These are phyloP conservation scores for Plumapathes pennacea DNA, from an alignment of 92 coral and sea anemone species.

Conservation along the genomic window DNA sequence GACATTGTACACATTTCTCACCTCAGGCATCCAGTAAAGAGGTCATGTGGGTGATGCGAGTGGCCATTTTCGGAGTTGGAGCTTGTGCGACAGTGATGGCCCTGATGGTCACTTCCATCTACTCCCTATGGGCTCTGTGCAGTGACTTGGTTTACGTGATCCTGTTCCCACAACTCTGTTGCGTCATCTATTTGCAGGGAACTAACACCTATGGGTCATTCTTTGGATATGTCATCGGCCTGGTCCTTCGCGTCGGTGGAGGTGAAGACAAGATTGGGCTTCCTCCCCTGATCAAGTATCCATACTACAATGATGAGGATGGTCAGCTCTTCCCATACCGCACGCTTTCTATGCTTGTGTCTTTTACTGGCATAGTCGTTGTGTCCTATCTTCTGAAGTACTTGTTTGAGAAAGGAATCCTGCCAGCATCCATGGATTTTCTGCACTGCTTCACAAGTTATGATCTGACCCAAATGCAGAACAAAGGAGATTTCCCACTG, in stretches of 20 bases:
- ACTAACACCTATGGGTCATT: constrained; percentile 88
- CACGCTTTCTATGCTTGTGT: constrained; percentile 79
- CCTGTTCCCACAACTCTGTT: constrained; percentile 89
- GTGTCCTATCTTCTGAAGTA: constrained; percentile 65
- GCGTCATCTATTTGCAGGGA: constrained; percentile 70
- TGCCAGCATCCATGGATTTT: constrained; percentile 65
- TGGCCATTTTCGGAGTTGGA: constrained; percentile 81
- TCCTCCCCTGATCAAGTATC: constrained; percentile 69
- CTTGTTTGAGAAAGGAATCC: constrained; percentile 53
- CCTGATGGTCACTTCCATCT: constrained; percentile 75
- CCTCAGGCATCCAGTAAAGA: constrained; percentile 84
- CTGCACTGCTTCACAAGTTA: constrained; percentile 67
- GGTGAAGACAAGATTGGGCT: constrained; percentile 74
- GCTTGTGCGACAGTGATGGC: constrained; percentile 82
- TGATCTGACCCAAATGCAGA: too few relatives aligned
- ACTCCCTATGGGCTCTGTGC: constrained; percentile 80
- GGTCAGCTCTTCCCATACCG: constrained; percentile 94
- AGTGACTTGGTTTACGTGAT: constrained; percentile 90
- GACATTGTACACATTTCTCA: too few relatives aligned
- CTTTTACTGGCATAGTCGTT: constrained; percentile 57
- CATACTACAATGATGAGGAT: constrained; percentile 58
- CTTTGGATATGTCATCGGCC: constrained; percentile 69
- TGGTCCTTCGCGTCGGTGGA: constrained; percentile 74
- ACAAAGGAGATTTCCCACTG: too few relatives aligned
- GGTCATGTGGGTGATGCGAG: constrained; percentile 84